Evolutionary conservation across 2,113 vertebrate genomes (phyloP), one percentile per base, ranked within the genome.

Genomic region (Amia ocellicauda): DNA sequence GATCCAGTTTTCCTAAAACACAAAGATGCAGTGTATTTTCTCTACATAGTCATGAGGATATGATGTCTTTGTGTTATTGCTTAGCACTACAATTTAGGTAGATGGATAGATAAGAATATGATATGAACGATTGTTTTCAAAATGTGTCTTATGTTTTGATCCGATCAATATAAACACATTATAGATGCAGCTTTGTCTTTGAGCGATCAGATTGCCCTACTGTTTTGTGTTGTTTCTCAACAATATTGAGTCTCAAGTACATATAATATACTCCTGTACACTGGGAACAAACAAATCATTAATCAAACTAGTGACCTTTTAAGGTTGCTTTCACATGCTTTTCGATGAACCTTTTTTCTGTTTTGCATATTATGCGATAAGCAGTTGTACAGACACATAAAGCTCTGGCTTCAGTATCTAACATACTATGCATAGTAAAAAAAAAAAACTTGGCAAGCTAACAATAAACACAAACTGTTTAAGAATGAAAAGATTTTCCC

Each of bases 301-400:
- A 58, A 40, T 58, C 29, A 40, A n/a, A n/a, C 40, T 10, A 58
- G 56, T 20, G 40, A 58, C 56, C 29, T 41, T 58, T 4, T 9
- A 16, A 10, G 14, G 29, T 23, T 40, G 36, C 56, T 9, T 58
- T 58, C 19, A 19, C 56, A n/a, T 9, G 10, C 56, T 58, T 58
- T 11, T 36, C 31, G 56, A 20, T 58, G 19, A 28, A 3, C 40
- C 56, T 58, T 56, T 56, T 52, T 7, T 5, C 29, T 58, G 56
- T 8, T 36, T 58, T 58, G 56, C 20, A 31, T 56, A 28, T 56
- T n/a, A 56, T 56, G 26, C 36, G 54, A 56, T 26, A 20, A 41
- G 20, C 53, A 19, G 9, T 10, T 58, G 14, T 29, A 58, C 19
- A 10, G 19, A 36, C 31, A 36, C 5, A 11, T 36, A 7, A 5